Evolutionary conservation across 1,140 invertebrate genomes (phyloP).

Genomic region (Papilio glaucus): DNA sequence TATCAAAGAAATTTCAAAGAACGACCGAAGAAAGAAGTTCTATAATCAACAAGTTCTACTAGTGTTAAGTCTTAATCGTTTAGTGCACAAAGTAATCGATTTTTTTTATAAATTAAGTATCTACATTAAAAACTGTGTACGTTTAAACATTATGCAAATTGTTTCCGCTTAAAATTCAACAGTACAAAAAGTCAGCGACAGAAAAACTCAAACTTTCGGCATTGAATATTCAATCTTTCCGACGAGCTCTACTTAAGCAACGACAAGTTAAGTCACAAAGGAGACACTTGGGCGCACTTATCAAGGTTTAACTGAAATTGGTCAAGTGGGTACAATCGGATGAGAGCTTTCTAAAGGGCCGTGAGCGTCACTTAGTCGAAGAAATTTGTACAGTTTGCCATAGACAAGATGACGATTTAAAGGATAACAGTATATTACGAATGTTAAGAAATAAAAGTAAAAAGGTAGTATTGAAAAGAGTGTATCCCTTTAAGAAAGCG

Average conservation of each 20-base stretch:
- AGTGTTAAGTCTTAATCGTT: too few relatives aligned
- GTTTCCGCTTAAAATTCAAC: conserved; percentile 11
- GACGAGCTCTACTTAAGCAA: conserved; percentile 12
- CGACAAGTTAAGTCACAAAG: conserved; percentile 19
- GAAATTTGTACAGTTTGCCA: not conserved
- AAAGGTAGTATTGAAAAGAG: too few relatives aligned
- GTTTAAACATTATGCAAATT: conserved; percentile 15
- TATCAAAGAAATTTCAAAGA: too few relatives aligned
- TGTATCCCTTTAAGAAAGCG: too few relatives aligned
- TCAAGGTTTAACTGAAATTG: conserved; percentile 24
- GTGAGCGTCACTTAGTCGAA: not conserved
- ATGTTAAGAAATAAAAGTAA: too few relatives aligned
- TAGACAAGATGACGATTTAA: too few relatives aligned
- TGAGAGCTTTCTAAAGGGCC: conserved; percentile 6
- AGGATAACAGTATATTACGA: too few relatives aligned
- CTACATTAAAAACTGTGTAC: not conserved
- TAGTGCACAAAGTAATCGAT: too few relatives aligned
- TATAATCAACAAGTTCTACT: too few relatives aligned
- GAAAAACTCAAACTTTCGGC: conserved; percentile 15
- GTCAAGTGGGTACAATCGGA: conserved; percentile 23
- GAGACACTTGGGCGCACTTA: conserved; percentile 16
- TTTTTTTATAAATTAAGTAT: not conserved
- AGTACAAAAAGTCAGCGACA: conserved; percentile 9
- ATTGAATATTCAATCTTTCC: conserved; percentile 17
- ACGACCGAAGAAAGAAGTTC: too few relatives aligned